Evolutionary conservation across 2,797 vertebrate species (phyloP).

Genomic region (Tenualosa thibaudeaui): DNA sequence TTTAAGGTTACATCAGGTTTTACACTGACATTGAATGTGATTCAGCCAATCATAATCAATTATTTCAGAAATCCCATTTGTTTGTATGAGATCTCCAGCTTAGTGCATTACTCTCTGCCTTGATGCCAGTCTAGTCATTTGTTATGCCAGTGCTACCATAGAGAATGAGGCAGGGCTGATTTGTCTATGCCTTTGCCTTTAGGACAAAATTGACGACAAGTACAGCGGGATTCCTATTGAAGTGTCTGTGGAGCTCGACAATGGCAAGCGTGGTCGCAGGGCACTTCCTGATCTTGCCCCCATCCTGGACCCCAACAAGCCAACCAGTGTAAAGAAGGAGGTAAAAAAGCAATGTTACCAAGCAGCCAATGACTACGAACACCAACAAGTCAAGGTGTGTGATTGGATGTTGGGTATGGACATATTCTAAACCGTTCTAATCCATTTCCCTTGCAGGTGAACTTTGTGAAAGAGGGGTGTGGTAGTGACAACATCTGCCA

Average conservation of each 20-base stretch:
- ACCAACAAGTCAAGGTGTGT: neutral
- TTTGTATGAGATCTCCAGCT: too few species aligned
- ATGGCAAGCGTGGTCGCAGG: constrained; percentile 69
- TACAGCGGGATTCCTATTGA: constrained; percentile 85
- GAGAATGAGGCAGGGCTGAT: neutral
- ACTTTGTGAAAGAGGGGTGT: constrained; percentile 91
- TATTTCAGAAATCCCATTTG: neutral
- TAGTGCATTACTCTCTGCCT: constrained; percentile 26
- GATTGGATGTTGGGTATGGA: neutral
- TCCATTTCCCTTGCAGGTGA: constrained; percentile 70
- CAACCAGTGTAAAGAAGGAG: constrained; percentile 62
- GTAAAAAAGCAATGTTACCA: constrained; percentile 60
- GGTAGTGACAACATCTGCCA: constrained; percentile 83
- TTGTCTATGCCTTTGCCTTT: neutral
- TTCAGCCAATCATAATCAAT: too few species aligned
- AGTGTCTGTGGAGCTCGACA: constrained; percentile 78
- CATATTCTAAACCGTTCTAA: neutral
- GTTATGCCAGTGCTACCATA: neutral
- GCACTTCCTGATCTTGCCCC: constrained; percentile 71
- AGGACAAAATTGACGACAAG: constrained; percentile 91
- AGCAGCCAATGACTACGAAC: neutral
- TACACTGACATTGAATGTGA: too few species aligned
- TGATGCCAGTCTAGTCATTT: constrained; percentile 25
- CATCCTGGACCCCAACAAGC: constrained; percentile 78
- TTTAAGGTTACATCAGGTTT: too few species aligned